These are phyloP conservation scores for Scaptomyza polygonia DNA, from an alignment of 2,888 invertebrate genomes.

Conservation along the genomic window DNA sequence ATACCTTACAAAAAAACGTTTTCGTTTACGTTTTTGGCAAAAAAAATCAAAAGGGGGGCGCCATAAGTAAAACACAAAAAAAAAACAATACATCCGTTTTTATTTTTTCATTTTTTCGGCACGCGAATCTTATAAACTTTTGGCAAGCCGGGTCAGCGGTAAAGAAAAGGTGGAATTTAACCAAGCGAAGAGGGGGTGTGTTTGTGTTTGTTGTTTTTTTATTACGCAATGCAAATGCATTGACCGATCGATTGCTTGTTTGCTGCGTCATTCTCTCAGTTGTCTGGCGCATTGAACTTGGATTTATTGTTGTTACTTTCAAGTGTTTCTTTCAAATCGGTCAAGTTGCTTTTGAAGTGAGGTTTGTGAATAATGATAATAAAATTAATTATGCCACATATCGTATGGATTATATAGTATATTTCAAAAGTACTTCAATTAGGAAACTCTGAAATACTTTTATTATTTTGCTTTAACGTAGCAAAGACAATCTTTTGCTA, in stretches of 20 bases:
- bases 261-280: constrained; percentile 54
- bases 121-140: constrained; percentile 57
- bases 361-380: not conserved
- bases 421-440: not conserved
- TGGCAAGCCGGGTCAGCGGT: constrained; percentile 42
- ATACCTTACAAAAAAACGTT: constrained; percentile 52
- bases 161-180: constrained; percentile 1
- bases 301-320: constrained; percentile 7
- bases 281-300: constrained; percentile 72
- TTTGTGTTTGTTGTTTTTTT: not conserved
- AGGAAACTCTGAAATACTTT: not conserved
- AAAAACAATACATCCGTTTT: constrained; percentile 30
- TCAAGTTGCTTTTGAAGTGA: not conserved
- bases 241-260: constrained; percentile 44
- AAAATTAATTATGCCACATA: not conserved
- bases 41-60: constrained; percentile 23
- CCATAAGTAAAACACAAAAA: constrained; percentile 16
- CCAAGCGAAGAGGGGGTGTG: constrained; percentile 10
- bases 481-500: no score
- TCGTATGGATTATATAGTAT: not conserved
- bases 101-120: constrained; percentile 16
- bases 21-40: constrained; percentile 8
- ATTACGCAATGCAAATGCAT: constrained; percentile 66
- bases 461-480: not conserved
- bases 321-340: constrained; percentile 1